Base-by-base conservation (phyloP, 2,113 vertebrate species). In the Corydoras maculifer region DNA sequence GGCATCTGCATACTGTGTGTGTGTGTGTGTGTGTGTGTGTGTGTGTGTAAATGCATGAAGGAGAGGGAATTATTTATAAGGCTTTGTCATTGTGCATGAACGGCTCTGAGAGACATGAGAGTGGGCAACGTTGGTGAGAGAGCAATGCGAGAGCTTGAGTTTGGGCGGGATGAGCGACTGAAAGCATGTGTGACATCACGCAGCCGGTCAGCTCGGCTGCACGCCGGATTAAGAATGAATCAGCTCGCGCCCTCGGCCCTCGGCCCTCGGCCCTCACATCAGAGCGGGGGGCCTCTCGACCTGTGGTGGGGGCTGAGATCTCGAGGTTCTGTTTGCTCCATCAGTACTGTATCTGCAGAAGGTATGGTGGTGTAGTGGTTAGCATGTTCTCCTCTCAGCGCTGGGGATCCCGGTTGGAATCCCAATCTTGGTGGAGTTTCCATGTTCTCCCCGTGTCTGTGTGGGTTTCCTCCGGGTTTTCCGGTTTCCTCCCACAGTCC, bases 171-270 rank as follows among this genome's bases (percentile, higher is more conserved):
- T 43, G 30, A 63, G 67, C 18, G n/a, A 62, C 50, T 29, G 14
- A 66, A 8, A 43, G 35, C 4, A 43, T 43, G 32, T 43, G 35
- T 66, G 29, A 50, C 15, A 48, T 10, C 60, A 13, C 60, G 49
- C 61, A 55, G 58, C 55, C 35, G 32, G 61, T 25, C 59, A 13
- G 54, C 54, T 59, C n/a, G 49, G 67, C 68, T 14, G 55, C 50
- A 35, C 51, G 69, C 9, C 13, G 29, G 11, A 73, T 87, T 53
- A 83, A 87, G 86, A 81, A 82, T 87, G 83, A 78, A 88, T 86
- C 78, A 86, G 58, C 72, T 29, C 2, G 58, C 1, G 18, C 18
- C 18, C 18, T 25, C 18, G 18, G 18, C 18, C 18, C 18, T 25
- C 18, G 18, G 18, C 18, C 18, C 18, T 2, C 18, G 18, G 18